These are phyloP conservation scores for Leuciscus waleckii DNA, from an alignment of 2,797 vertebrate genomes.

Conservation along the genomic window DNA sequence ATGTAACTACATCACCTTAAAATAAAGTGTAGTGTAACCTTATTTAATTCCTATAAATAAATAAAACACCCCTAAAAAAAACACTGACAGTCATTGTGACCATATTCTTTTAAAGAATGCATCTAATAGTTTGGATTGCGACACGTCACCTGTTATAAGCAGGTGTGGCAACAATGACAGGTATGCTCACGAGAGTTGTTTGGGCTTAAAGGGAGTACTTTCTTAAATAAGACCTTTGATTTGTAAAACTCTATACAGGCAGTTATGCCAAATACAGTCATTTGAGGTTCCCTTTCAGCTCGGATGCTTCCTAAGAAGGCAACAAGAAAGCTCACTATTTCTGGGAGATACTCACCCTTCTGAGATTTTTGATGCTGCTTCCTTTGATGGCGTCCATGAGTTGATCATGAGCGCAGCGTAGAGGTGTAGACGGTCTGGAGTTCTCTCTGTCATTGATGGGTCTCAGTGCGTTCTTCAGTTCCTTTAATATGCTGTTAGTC, in stretches of 20 bases:
- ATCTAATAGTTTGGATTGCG: not conserved
- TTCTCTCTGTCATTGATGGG: conserved; percentile 85
- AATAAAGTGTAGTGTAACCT: too few species aligned
- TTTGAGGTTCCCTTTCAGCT: not conserved
- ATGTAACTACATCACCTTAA: too few species aligned
- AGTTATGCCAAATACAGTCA: too few species aligned
- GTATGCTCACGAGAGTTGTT: not conserved
- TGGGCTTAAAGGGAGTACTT: not conserved
- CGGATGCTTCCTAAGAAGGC: not conserved
- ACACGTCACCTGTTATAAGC: not conserved
- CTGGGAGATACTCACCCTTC: conserved; percentile 78
- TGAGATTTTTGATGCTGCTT: conserved; percentile 84
- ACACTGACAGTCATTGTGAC: too few species aligned
- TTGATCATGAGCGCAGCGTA: conserved; percentile 89
- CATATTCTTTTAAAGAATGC: not conserved
- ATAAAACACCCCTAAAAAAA: too few species aligned
- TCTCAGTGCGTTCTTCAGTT: conserved; percentile 91
- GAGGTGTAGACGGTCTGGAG: conserved; percentile 89
- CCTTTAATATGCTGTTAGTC: conserved; percentile 86
- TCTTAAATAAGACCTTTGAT: not conserved
- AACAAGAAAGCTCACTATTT: not conserved
- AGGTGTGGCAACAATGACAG: conserved; percentile 12
- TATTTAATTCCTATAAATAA: too few species aligned
- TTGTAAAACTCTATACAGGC: too few species aligned
- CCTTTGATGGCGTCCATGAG: conserved; percentile 93